Evolutionary conservation across 2,797 vertebrate species (phyloP).

Genomic region (Coregonus ussuriensis): DNA sequence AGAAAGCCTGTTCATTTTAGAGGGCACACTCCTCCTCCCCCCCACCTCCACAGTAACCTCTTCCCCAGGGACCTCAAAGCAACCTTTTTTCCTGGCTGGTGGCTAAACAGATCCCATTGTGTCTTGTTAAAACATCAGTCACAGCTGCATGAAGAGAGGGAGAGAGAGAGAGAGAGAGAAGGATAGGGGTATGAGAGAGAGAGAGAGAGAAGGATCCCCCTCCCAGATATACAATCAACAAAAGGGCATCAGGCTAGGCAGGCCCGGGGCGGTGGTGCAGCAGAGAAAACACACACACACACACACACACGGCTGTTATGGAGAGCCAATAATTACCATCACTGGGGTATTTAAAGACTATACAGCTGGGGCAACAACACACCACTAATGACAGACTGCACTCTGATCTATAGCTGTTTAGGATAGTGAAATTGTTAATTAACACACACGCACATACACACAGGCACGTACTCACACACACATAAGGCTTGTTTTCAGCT

Average conservation of each 20-base stretch:
- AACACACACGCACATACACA: not conserved
- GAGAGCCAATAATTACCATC: conserved; percentile 52
- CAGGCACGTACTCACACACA: not conserved
- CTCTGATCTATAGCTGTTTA: conserved; percentile 6
- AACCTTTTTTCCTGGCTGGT: conserved; percentile 48
- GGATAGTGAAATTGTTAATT: conserved; percentile 41
- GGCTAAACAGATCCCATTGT: conserved; percentile 45
- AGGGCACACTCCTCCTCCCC: not conserved
- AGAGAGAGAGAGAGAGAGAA: not conserved
- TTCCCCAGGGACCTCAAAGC: conserved; percentile 6
- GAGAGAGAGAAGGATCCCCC: conserved; percentile 23
- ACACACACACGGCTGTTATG: conserved; percentile 18
- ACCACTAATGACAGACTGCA: conserved; percentile 12
- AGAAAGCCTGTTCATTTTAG: conserved; percentile 2
- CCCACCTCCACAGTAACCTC: not conserved
- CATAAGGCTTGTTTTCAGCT: not conserved
- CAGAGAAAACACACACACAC: conserved; percentile 5
- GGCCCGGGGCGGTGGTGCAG: conserved; percentile 1
- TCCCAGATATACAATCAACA: conserved; percentile 39
- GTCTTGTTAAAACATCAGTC: conserved; percentile 61
- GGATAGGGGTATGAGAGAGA: not conserved
- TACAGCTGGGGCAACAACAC: conserved; percentile 48
- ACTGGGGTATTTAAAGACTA: conserved; percentile 52
- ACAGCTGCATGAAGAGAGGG: conserved; percentile 54
- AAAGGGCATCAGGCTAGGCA: conserved; percentile 32